Evolutionary conservation across 2,888 invertebrate genomes (phyloP), one percentile per base, ranked within the genome.

Genomic region (Carterocephalus palaemon): DNA sequence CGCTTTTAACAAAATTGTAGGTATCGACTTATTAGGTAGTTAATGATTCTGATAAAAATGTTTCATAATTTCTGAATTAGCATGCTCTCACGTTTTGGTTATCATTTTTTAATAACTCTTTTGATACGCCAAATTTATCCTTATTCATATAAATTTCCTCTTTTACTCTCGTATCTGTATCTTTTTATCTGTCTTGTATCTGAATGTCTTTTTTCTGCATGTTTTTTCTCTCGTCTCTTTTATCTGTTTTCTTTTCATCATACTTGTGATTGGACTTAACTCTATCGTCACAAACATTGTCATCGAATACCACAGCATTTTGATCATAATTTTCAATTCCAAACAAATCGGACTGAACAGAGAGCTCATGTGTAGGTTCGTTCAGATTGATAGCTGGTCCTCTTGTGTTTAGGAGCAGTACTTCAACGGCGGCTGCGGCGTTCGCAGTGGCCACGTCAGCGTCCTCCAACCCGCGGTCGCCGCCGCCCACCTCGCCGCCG

Each of bases 361-460:
- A 36, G 7, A 4, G 2, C 4, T 15, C 8, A 12, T 23, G 8
- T n/a, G 4, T 22, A 13, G 33, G 24, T 13, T 13, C 15, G 38
- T 34, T 16, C 20, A 8, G 20, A 42, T 42, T 42, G 34, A 42
- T 34, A 42, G 33, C 42, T 34, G 12, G n/a, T n/a, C n/a, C 24
- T 15, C 28, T 15, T 33, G 10, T 10, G 24, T 37, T 9, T 78
- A 93, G 94, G 90, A 93, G 93, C 76, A 94, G 94, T 70, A 94
- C 93, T 1, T 94, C 94, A 0, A 92, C 92, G n/a, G 94, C 96
- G 1, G 95, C 95, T 0, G 92, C 92, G 4, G 97, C 97, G 1
- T 97, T 96, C 75, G 96, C 96, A 2, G 95, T 95, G 23, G 96
- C 96, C 3, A 96, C 95, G 0, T 95, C 95, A 8, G 96, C 93